Evolutionary conservation across 2,888 invertebrate genomes (phyloP), one percentile per base, ranked within the genome.

Genomic region (Baronia brevicornis): DNA sequence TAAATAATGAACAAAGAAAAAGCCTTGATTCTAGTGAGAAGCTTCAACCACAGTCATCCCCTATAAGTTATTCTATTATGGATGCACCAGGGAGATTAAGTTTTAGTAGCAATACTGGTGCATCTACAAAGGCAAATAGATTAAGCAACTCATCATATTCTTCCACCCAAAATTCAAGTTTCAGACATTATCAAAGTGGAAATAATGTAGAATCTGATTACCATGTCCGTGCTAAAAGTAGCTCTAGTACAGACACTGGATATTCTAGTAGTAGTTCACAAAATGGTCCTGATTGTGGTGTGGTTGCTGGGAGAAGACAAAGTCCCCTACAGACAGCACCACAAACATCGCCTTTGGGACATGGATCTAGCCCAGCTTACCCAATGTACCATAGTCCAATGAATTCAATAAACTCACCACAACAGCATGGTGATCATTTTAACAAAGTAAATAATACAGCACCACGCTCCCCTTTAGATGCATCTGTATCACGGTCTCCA

Each of bases 301-400:
- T 85, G 15, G 90, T 88, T 22, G 87, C 88, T 10, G 89, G 90
- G 2, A 80, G 91, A 49, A 79, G 91, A 49, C 90, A 89, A 15
- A 91, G 91, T 68, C 91, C 91, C 85, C 41, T 77, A 84, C 62
- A 91, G 60, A 87, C 88, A 5, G 89, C 90, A 52, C 89, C 91
- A 5, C 91, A 91, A 60, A 89, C 90, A 18, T 91, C 91, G 36
- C 91, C 91, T 1, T 58, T 91, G 29, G 89, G 90, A 30, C 91
- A 91, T 68, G 91, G 89, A 13, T 89, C 91, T 49, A 91, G 91
- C 73, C 92, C 92, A 26, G 91, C 91, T 33, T 94, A 94, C 79
- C 93, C 93, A 20, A 88, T 92, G 86, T 94, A 94, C 67, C 91
- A 93, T 65, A 93, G 92, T 71, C 93, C 94, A 10, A 89, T 92